These are phyloP conservation scores for Cheilosia soror DNA, from an alignment of 2,888 invertebrate genomes.

Conservation along the genomic window DNA sequence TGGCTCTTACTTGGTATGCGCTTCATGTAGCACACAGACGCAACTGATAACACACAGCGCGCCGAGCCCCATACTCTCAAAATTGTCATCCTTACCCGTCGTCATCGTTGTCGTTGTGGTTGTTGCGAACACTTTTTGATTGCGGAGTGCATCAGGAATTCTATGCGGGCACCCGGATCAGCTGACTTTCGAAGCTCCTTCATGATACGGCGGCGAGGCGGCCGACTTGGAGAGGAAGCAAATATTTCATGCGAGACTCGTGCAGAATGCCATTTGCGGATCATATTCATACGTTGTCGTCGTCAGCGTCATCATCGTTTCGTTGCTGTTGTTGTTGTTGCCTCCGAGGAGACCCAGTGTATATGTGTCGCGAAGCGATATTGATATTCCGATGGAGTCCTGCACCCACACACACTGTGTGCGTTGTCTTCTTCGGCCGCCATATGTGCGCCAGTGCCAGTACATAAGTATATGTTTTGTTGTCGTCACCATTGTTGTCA, in stretches of 20 bases:
- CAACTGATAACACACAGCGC: conserved; percentile 58
- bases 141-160: conserved; percentile 71
- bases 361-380: conserved; percentile 62
- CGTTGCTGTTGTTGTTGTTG: conserved; percentile 19
- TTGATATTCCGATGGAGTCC: conserved; percentile 68
- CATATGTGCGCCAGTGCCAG: conserved; percentile 18
- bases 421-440: background rate
- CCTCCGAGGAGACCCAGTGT: conserved; percentile 18
- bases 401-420: conserved; percentile 42
- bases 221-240: conserved; percentile 67
- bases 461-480: conserved; percentile 41
- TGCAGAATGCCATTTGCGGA: conserved; percentile 76
- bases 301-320: conserved; percentile 37
- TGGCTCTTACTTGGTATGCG: conserved; percentile 64
- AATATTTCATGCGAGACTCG: conserved; percentile 73
- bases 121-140: conserved; percentile 65
- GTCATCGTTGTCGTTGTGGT: conserved; percentile 15
- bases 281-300: conserved; percentile 75
- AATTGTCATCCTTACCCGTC: conserved; percentile 47
- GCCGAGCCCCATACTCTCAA: conserved; percentile 20
- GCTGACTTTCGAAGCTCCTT: conserved; percentile 61
- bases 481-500: conserved; percentile 74
- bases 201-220: conserved; percentile 11
- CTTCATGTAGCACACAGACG: conserved; percentile 52
- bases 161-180: conserved; percentile 74